These are phyloP conservation scores for Isichthys henryi DNA, from an alignment of 2,113 vertebrate species.

Conservation along the genomic window DNA sequence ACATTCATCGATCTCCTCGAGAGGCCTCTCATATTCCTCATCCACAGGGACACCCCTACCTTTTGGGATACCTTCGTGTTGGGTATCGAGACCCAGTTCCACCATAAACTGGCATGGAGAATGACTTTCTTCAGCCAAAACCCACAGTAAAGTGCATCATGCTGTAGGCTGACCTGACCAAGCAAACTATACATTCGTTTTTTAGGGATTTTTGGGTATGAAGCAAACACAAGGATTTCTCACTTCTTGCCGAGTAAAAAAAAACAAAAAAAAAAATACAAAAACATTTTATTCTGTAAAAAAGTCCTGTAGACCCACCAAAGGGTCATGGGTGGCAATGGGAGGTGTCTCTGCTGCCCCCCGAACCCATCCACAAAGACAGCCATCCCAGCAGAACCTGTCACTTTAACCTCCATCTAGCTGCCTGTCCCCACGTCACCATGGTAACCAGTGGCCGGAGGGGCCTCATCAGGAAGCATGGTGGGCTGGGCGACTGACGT, in stretches of 20 bases:
- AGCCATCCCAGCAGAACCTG: neutral
- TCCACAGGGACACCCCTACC: neutral
- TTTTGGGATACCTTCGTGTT: neutral
- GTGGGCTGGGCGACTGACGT: neutral
- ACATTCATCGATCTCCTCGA: slow-evolving; percentile 48
- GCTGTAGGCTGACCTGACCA: neutral
- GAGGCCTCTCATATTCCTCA: neutral
- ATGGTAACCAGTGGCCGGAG: neutral
- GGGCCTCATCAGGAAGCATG: neutral
- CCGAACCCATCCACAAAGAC: neutral
- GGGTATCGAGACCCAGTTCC: neutral
- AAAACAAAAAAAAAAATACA: neutral
- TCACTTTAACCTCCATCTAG: neutral
- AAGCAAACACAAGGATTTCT: neutral
- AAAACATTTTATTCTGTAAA: neutral
- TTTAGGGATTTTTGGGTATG: neutral
- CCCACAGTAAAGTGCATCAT: neutral
- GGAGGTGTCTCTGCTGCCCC: neutral
- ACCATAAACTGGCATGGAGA: neutral
- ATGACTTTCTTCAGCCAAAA: neutral
- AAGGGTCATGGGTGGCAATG: neutral
- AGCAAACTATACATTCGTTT: neutral
- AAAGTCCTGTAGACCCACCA: no score
- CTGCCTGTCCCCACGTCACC: neutral
- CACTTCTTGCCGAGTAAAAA: neutral